Evolutionary conservation across 2,797 vertebrate genomes (phyloP).

Genomic region (Pseudocheirus occidentalis): DNA sequence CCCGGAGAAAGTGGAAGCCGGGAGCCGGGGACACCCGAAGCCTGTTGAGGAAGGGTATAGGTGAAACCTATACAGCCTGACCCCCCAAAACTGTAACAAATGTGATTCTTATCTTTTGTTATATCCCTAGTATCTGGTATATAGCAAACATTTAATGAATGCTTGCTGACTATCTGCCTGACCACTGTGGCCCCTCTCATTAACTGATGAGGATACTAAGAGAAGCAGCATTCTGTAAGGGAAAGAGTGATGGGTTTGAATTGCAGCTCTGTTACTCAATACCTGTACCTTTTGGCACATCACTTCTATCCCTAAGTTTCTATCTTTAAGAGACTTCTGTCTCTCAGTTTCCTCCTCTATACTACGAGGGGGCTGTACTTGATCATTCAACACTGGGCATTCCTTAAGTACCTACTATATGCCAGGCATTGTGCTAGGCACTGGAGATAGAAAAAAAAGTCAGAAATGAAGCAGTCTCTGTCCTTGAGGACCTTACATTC

Average conservation of each 20-base stretch:
- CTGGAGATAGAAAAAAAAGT: background rate
- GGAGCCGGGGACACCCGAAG: too few species aligned
- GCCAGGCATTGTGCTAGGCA: background rate
- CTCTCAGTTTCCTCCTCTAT: background rate
- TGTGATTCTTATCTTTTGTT: background rate
- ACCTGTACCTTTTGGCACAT: background rate
- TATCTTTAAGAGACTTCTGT: background rate
- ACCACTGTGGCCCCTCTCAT: background rate
- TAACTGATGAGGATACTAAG: background rate
- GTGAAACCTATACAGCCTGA: too few species aligned
- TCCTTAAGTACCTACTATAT: background rate
- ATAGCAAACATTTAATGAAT: background rate
- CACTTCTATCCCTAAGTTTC: background rate
- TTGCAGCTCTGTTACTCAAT: background rate
- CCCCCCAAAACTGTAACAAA: too few species aligned
- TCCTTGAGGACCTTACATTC: background rate
- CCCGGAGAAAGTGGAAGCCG: too few species aligned
- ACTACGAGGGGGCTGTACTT: background rate
- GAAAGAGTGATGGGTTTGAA: background rate
- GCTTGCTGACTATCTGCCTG: background rate
- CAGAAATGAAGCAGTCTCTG: background rate
- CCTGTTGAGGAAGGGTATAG: too few species aligned
- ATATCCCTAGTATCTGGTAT: background rate
- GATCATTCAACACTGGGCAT: background rate
- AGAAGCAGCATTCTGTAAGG: background rate